These are phyloP conservation scores for Tragelaphus eurycerus DNA, from an alignment of 2,797 vertebrate species.

Conservation along the genomic window DNA sequence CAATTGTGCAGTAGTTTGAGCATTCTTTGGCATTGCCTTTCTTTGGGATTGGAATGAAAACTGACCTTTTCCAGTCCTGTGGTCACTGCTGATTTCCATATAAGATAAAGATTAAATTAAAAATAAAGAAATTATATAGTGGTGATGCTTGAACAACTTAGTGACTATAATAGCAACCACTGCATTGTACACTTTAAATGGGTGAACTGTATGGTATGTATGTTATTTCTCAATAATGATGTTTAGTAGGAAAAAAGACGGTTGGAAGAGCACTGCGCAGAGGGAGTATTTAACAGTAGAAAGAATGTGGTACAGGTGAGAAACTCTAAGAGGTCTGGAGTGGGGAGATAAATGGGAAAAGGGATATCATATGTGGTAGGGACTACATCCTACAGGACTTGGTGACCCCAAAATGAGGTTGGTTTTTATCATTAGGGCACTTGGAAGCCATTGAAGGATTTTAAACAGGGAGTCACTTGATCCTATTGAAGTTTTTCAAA, in stretches of 20 bases:
- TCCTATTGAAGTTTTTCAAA: neutral
- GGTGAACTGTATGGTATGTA: neutral
- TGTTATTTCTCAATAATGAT: neutral
- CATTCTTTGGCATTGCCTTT: too few species aligned
- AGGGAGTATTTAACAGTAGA: neutral
- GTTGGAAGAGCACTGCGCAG: neutral
- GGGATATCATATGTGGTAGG: neutral
- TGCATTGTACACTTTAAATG: neutral
- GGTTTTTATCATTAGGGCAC: neutral
- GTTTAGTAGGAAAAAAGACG: neutral
- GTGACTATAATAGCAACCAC: neutral
- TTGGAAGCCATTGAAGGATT: neutral
- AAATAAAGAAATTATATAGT: neutral
- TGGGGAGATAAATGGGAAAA: neutral
- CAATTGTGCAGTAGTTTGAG: too few species aligned
- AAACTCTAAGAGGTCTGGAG: neutral
- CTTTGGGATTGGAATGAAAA: too few species aligned
- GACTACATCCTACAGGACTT: neutral
- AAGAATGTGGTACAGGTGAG: neutral
- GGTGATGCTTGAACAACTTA: neutral
- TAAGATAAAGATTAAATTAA: neutral
- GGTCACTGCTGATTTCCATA: too few species aligned
- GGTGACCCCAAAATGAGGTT: rapidly evolving
- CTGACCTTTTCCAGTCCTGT: too few species aligned
- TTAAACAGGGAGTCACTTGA: neutral